Base-by-base conservation (phyloP, 2,888 invertebrate species). In the Eilema griseolum region DNA sequence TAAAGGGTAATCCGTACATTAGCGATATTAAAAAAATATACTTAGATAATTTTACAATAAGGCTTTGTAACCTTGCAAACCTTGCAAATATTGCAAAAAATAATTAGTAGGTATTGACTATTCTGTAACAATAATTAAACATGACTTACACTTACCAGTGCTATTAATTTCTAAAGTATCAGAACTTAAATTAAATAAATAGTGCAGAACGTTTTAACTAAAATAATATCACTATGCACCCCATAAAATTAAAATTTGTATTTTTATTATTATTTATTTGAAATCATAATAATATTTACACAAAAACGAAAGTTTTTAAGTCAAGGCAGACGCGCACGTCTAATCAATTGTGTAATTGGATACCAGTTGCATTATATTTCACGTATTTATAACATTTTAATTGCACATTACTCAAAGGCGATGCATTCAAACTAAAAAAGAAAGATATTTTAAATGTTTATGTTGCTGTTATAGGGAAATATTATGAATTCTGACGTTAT, bases 271-370 rank as follows among this genome's bases (percentile, higher is more conserved):
- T 52, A 10, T 52, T 52, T n/a, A 52, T n/a, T 52, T 20, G 16
- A 52, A 52, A 52, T 20, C 46, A 20, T 52, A 52, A 8, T 20
- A 52, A 52, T 52, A 52, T 52, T n/a, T n/a, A 52, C 46, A 46
- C 52, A 62, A 46, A 46, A 46, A 46, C 24, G 26, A 46, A 63
- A 46, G 46, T 28, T 10, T 46, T 64, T 31, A 59, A 60, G 59
- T 59, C 63, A 69, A 59, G 57, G 41, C 59, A 63, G 61, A 59
- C 23, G 23, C 23, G 28, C 31, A 59, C 59, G 4, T 41, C 41
- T 64, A 41, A 69, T 59, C 28, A 37, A 52, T 69, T 69, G 69
- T n/a, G 64, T 59, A 64, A 64, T 56, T 61, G 65, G n/a, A 61
- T 33, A 69, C 31, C 59, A 10, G 64, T 67, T 67, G 65, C 65